phyloP scores from a whole-genome alignment of 1,140 invertebrate species.

The Cydia pomonella region DNA sequence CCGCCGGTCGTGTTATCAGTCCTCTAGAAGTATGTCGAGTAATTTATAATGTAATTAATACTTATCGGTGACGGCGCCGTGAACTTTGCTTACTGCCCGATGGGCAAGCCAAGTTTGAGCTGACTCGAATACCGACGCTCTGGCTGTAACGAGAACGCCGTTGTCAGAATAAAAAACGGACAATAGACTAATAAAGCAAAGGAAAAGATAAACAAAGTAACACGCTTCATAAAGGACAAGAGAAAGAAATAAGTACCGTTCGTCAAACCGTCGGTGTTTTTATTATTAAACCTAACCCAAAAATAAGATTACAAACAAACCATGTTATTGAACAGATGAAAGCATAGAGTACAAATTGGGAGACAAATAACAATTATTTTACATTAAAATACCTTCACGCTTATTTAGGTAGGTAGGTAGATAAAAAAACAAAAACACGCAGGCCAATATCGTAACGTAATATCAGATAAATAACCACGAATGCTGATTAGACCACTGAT shows the following conservation, averaged over 20 bases:
- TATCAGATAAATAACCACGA: slow-evolving; percentile 5
- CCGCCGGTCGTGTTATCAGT: slow-evolving; percentile 67
- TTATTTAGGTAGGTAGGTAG: slow-evolving; percentile 12
- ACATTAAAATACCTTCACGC: slow-evolving; percentile 8
- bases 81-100: slow-evolving; percentile 57
- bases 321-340: not conserved
- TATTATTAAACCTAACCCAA: not conserved
- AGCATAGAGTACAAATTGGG: not conserved
- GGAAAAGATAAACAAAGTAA: slow-evolving; percentile 32
- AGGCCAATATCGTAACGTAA: not conserved
- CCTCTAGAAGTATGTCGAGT: slow-evolving; percentile 67
- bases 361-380: not conserved
- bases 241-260: not conserved
- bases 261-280: not conserved
- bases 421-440: slow-evolving; percentile 14
- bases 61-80: slow-evolving; percentile 62
- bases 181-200: slow-evolving; percentile 26
- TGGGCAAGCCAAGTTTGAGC: slow-evolving; percentile 36
- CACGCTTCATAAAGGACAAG: not conserved
- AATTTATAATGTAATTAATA: slow-evolving; percentile 78
- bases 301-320: not conserved
- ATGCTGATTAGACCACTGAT: not conserved
- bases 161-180: slow-evolving; percentile 17
- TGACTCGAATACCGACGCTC: slow-evolving; percentile 25
- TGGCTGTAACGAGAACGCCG: slow-evolving; percentile 11